Evolutionary conservation across 2,888 invertebrate genomes (phyloP), one percentile per base, ranked within the genome.

Genomic region (Drosophila borborema): DNA sequence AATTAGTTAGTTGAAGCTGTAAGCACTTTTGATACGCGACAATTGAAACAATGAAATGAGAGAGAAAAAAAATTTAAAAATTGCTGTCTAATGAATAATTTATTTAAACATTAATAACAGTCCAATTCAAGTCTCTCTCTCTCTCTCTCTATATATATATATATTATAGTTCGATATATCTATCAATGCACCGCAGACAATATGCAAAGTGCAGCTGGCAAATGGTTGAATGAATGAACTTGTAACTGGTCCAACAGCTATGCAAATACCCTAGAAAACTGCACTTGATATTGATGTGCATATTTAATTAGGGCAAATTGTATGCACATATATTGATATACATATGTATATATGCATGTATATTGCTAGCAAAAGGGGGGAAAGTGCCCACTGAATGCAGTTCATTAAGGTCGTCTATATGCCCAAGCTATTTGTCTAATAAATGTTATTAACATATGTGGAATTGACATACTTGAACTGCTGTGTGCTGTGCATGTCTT

Each of bases 1-100:
- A 54, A 68, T 63, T 60, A 38, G 31, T 41, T 40, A 1, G 10
- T 18, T 16, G 2, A 3, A 12, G 18, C 4, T 64, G 58, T 59
- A 18, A 66, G 64, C 81, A 77, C 77, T 76, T 64, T 72, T 72
- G 77, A 80, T 72, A 77, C 80, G 80, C 72, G 66, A 76, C 80
- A 71, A 46, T 61, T 8, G 9, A 38, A 40, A 55, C 40, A 55
- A 49, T 75, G 46, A 34, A 41, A 34, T 10, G 10, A 34, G 0
- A 34, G 1, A 34, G 8, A 34, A 9, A 10, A 34, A 34, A 34
- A 34, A 66, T 4, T 23, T 28, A 8, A 20, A 65, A 67, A 40
- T 36, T 45, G 6, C 14, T 20, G 41, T 6, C 23, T 49, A 49
- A 64, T 80, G 41, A 70, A 75, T 80, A 64, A 77, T 80, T 80